Evolutionary conservation across 2,797 vertebrate genomes (phyloP), one percentile per base, ranked within the genome.

Genomic region (Muscicapa striata): DNA sequence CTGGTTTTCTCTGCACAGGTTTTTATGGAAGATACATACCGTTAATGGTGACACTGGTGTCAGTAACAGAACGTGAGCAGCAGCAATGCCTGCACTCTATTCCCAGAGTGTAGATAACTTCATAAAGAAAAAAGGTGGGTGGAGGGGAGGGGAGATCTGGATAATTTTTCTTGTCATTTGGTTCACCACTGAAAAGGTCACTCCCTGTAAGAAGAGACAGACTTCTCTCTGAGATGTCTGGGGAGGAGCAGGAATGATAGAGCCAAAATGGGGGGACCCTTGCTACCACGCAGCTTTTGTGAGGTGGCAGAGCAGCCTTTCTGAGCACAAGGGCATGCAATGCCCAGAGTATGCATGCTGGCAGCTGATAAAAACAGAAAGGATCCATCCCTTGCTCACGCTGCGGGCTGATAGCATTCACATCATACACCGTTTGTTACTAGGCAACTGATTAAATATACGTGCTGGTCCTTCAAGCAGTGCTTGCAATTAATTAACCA

Each of bases 381-480:
- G 32, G 91, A 97, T 91, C 97, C 96, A 93, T 95, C 59, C 79
- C 97, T 96, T 96, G 96, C 96, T 97, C 95, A 97, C 55, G 51
- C 90, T 63, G 93, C 69, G 30, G 96, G 96, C 97, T 97, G 97
- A 97, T 98, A 97, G 88, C 97, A 98, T 98, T 97, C 97, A 95
- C 97, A 97, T 97, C 97, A 92, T 91, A 97, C 92, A 67, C 97
- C 83, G 96, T 97, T 97, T 96, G 98, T 98, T 98, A 98, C 98
- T 98, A 98, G 97, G 98, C 98, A 98, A 98, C 98, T 98, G 98
- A 98, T 98, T 98, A 98, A 98, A 98, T 98, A 98, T 98, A 97
- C 85, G 96, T 97, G 97, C 97, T 32, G 97, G 98, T 97, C 97
- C 98, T 98, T 97, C 97, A 97, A 98, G 97, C 97, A 96, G 73